These are phyloP conservation scores for Helogale parvula DNA, from an alignment of 2,113 vertebrate genomes.

Conservation along the genomic window DNA sequence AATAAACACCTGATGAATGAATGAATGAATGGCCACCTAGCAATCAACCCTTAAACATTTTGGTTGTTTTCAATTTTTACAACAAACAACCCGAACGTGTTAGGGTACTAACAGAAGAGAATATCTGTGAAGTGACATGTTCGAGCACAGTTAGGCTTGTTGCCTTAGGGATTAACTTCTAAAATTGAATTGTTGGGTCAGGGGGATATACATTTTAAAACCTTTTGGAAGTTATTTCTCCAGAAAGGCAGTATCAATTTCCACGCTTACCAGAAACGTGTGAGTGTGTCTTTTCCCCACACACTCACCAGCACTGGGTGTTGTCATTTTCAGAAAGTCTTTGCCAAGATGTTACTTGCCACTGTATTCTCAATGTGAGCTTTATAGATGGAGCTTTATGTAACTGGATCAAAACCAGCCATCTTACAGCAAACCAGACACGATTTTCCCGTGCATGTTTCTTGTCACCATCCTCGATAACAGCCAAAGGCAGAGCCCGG, in stretches of 20 bases:
- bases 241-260: not conserved
- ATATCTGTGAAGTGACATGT: not conserved
- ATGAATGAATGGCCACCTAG: not conserved
- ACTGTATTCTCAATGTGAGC: not conserved
- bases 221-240: not conserved
- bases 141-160: not conserved
- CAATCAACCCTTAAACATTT: not conserved
- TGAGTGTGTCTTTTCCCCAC: not conserved
- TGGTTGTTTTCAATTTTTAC: not conserved
- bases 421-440: not conserved
- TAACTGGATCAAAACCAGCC: not conserved
- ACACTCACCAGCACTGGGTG: not conserved
- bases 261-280: not conserved
- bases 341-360: constrained; percentile 3
- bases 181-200: not conserved
- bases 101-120: not conserved
- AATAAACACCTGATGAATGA: not conserved
- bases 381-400: not conserved
- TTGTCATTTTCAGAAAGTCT: constrained; percentile 29
- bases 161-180: constrained; percentile 35
- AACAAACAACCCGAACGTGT: not conserved
- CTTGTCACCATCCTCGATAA: not conserved
- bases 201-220: not conserved
- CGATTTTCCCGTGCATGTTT: not conserved
- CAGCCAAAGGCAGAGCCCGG: not conserved